Evolutionary conservation across 2,797 vertebrate genomes (phyloP).

Genomic region (Fundulus diaphanus): DNA sequence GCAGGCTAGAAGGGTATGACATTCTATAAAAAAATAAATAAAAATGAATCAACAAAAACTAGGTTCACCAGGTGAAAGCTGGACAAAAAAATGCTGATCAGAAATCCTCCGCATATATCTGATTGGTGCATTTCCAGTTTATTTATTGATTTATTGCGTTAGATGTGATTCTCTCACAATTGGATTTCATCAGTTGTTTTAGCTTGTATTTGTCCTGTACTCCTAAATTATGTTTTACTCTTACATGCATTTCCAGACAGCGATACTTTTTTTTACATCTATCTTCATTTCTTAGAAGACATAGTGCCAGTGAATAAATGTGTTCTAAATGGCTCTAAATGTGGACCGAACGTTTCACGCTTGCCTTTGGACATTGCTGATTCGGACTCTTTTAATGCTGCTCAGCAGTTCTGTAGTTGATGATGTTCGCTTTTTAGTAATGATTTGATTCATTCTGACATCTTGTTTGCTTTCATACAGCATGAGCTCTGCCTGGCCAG

Average conservation of each 20-base stretch:
- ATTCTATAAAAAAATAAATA: too few species aligned
- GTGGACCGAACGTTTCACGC: neutral
- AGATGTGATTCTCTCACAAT: neutral
- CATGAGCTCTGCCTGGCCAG: constrained; percentile 20
- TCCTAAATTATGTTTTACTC: neutral
- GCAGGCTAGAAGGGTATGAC: too few species aligned
- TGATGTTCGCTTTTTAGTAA: constrained; percentile 3
- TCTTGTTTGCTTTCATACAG: constrained; percentile 33
- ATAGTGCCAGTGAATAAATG: neutral
- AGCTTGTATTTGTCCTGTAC: neutral
- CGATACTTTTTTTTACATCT: neutral
- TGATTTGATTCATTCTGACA: constrained; percentile 49
- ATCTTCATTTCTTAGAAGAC: neutral
- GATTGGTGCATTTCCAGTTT: neutral
- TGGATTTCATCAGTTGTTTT: neutral
- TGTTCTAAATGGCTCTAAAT: neutral
- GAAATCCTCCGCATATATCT: neutral
- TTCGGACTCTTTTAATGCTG: constrained; percentile 20
- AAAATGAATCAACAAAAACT: neutral
- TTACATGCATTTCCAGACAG: neutral
- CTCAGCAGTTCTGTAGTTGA: constrained; percentile 11
- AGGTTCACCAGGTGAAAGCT: neutral
- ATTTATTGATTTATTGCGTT: neutral
- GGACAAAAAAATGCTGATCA: neutral
- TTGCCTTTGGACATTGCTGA: constrained; percentile 36